Evolutionary conservation across 2,113 vertebrate genomes (phyloP).

Genomic region (Charina bottae): DNA sequence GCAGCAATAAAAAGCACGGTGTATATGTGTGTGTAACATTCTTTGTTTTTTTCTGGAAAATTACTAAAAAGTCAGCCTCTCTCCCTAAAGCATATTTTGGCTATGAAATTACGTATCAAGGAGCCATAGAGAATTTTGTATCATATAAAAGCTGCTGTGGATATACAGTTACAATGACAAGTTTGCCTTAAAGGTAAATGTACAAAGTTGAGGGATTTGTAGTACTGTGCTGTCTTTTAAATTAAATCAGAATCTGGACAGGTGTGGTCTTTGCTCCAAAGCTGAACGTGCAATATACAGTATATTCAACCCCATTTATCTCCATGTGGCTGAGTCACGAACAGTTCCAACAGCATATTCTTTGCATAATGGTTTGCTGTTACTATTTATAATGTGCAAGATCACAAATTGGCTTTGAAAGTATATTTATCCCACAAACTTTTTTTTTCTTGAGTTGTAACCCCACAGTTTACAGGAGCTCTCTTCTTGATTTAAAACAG

Average conservation of each 20-base stretch:
- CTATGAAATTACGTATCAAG: no score
- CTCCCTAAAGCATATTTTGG: background rate
- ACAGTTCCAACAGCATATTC: background rate
- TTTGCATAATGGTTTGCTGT: background rate
- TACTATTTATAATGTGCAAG: slow-evolving; percentile 10
- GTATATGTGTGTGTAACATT: background rate
- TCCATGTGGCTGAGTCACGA: background rate
- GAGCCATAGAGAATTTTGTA: no score
- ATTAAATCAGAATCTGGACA: background rate
- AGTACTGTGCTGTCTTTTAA: background rate
- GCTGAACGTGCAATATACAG: background rate
- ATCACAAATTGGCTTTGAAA: background rate
- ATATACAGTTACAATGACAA: background rate
- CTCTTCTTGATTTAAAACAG: background rate
- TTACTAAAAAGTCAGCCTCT: background rate
- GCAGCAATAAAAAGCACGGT: background rate
- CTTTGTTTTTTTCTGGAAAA: background rate
- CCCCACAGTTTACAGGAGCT: background rate
- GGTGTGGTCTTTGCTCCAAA: background rate
- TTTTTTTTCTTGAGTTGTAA: background rate
- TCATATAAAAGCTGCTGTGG: no score
- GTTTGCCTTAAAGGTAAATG: background rate
- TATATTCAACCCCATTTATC: background rate
- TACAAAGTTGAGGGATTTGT: background rate
- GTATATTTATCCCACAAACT: background rate